These are phyloP conservation scores for Canis aureus DNA, from an alignment of 2,113 vertebrate genomes.

Conservation along the genomic window DNA sequence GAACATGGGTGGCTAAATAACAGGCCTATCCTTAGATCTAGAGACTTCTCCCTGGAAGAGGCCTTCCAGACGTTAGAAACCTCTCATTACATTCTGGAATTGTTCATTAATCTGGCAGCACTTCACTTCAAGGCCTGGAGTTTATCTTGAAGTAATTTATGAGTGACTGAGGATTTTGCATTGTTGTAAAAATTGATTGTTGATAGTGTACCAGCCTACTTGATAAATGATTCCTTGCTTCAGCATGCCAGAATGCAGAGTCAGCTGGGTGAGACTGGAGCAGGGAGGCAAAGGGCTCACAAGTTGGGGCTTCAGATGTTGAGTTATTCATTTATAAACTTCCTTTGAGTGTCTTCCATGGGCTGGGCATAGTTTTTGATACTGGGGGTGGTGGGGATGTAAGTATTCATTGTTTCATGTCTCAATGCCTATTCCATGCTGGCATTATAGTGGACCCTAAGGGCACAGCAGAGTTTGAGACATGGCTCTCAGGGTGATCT, in stretches of 20 bases:
- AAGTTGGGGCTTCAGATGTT: background rate
- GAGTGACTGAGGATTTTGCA: conserved; percentile 47
- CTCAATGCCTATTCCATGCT: background rate
- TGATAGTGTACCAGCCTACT: conserved; percentile 56
- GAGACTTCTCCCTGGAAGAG: background rate
- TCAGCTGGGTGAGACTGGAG: background rate
- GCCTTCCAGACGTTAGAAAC: background rate
- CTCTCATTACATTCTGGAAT: conserved; percentile 16
- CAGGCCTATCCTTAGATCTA: background rate
- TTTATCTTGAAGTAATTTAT: conserved; percentile 79
- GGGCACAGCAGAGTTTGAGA: background rate
- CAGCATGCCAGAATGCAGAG: conserved; percentile 29
- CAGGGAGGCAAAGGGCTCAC: background rate
- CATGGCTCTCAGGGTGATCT: background rate
- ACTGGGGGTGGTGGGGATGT: background rate
- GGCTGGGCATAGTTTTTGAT: background rate
- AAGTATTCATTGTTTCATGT: background rate
- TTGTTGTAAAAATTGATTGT: conserved; percentile 63
- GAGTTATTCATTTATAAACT: background rate
- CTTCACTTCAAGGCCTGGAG: conserved; percentile 50
- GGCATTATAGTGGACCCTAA: background rate
- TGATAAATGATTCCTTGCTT: conserved; percentile 62
- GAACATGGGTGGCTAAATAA: background rate
- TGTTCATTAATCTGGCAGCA: conserved; percentile 41
- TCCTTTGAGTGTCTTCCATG: background rate